A percentile compares a stretch with the other conserved stretches of the same genome.
These are phyloP conservation scores for Bombus consobrinus DNA, from an alignment of 1,140 invertebrate species.

Conservation along the genomic window DNA sequence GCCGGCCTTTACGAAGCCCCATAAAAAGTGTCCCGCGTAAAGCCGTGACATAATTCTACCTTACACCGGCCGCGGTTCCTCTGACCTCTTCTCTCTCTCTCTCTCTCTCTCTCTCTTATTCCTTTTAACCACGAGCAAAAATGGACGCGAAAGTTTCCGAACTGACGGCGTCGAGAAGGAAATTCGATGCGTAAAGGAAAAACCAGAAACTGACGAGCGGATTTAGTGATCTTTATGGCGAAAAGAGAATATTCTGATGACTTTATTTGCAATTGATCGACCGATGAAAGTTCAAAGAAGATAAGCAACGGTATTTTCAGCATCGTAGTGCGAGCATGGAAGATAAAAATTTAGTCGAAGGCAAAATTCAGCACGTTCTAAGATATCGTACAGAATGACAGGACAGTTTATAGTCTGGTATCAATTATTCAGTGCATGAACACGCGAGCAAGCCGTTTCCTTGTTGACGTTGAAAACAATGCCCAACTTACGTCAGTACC, in stretches of 20 bases:
- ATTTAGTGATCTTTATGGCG: too few relatives aligned
- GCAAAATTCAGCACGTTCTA: background rate
- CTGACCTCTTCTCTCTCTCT: background rate
- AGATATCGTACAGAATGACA: background rate
- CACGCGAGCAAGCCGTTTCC: background rate
- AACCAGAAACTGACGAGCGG: background rate
- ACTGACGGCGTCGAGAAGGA: background rate
- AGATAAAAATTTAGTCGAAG: background rate
- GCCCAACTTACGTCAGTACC: background rate
- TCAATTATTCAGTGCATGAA: background rate
- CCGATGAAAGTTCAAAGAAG: background rate
- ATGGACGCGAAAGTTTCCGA: background rate
- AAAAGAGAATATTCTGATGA: too few relatives aligned
- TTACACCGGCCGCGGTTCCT: slow-evolving; percentile 44
- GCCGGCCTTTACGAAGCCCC: slow-evolving; percentile 59
- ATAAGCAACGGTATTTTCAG: background rate
- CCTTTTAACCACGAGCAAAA: background rate
- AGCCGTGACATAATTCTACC: slow-evolving; percentile 66
- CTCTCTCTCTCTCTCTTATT: background rate
- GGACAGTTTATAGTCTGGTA: background rate
- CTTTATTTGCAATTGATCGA: too few relatives aligned
- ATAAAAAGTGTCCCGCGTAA: slow-evolving; percentile 58
- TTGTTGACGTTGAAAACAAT: slow-evolving; percentile 2
- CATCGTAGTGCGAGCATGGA: background rate
- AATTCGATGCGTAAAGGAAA: background rate